Base-by-base conservation (phyloP, 2,888 invertebrate genomes). In the Lordiphosa andalusiaca region DNA sequence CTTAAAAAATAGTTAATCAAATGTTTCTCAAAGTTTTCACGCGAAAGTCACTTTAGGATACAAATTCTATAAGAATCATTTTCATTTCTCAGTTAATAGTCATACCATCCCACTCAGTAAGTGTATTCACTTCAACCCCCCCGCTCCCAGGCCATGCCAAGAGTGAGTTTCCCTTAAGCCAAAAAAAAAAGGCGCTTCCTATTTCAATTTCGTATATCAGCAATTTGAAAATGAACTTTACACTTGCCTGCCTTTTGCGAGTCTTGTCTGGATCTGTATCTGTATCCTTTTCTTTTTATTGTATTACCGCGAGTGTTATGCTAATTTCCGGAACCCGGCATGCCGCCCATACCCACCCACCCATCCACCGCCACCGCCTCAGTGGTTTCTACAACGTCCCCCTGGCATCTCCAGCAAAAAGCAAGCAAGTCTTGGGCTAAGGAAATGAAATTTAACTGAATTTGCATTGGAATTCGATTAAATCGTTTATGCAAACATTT, bases 381-480 rank as follows among this genome's bases (percentile, higher is more conserved):
- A 35, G 49, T 44, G 21, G 37, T 47, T n/a, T 47, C 37, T 13
- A 51, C 53, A 12, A 44, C 23, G 33, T 39, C 53, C 16, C 16
- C 16, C 9, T 21, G 42, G 33, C 36, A 38, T 19, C 48, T 44
- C 50, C 36, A 41, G 37, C 37, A 37, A 30, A 30, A 30, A 30
- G 30, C 30, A 30, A 30, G 33, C 36, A 25, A 41, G 58, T 58
- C 48, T 57, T 58, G 61, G 61, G 63, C 57, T 70, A 52, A 78
- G 88, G 87, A 87, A 88, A 87, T 88, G 77, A 87, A 86, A 86
- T 86, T 87, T 86, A 86, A 80, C 69, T 84, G 86, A 88, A 87
- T 87, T 87, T 88, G 86, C 87, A 87, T 87, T 87, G 88, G 88
- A 87, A 88, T 88, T 87, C 87, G 87, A 87, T 87, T 87, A 87